Conservation (phyloP, 2,113 vertebrate genomes). For the Entomyzon cyanotis region DNA sequence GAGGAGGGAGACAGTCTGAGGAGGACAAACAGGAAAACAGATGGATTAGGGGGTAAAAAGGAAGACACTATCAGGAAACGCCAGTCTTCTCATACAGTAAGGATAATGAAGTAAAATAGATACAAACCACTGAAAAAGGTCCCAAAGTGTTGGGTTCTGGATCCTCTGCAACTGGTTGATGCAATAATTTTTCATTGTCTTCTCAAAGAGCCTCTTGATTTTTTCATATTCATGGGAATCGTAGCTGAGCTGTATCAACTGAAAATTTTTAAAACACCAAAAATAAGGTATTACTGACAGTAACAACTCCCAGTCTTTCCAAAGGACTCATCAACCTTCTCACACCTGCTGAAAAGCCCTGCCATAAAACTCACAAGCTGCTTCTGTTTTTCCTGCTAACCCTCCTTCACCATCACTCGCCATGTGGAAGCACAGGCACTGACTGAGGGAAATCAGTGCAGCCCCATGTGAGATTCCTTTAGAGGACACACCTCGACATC, state of each 20-base stretch:
- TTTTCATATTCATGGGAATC: conserved; percentile 59
- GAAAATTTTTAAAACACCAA: background rate
- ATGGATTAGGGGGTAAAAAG: background rate
- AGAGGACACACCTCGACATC: accelerated
- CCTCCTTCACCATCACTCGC: background rate
- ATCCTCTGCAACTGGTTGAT: conserved; percentile 82
- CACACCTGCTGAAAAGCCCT: background rate
- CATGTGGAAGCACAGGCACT: background rate
- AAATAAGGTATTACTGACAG: background rate
- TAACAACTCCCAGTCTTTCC: background rate
- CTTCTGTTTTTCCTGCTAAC: background rate
- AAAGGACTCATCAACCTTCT: background rate
- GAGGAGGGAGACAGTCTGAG: too few relatives aligned
- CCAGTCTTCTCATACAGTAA: background rate
- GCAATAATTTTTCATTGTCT: conserved; percentile 76
- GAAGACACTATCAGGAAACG: background rate
- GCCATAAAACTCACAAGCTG: background rate
- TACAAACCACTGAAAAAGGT: conserved; percentile 84
- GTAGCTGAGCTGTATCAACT: conserved; percentile 74
- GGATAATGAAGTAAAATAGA: background rate
- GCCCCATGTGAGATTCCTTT: accelerated
- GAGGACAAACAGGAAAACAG: background rate
- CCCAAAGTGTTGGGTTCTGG: conserved; percentile 84
- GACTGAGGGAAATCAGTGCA: background rate
- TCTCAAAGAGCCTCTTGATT: conserved; percentile 72